Conservation (phyloP, 2,797 vertebrate genomes). For the Poeciliopsis presidionis region DNA sequence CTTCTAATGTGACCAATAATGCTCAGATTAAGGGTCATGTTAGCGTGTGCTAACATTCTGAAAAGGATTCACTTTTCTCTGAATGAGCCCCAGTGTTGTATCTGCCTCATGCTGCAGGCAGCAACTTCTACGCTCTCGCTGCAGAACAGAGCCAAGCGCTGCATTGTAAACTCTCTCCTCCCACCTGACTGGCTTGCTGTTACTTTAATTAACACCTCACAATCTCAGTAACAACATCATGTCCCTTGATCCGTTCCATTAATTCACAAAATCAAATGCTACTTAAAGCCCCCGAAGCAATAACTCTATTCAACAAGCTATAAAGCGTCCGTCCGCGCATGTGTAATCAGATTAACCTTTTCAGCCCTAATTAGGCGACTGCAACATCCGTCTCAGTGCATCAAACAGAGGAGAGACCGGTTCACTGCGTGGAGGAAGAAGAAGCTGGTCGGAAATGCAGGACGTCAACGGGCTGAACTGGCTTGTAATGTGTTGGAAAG, state of each 20-base stretch:
- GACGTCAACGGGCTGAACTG: neutral
- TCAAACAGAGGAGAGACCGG: neutral
- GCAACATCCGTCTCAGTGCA: constrained; percentile 2
- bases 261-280: constrained; percentile 32
- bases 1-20: neutral
- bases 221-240: constrained; percentile 17
- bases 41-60: neutral
- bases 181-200: constrained; percentile 13
- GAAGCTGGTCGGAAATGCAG: neutral
- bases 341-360: constrained; percentile 55
- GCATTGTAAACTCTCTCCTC: neutral
- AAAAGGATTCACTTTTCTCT: neutral
- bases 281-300: constrained; percentile 32
- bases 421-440: neutral
- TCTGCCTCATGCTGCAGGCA: constrained; percentile 12
- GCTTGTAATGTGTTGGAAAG: neutral
- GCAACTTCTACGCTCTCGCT: constrained; percentile 1
- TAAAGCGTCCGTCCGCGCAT: constrained; percentile 16
- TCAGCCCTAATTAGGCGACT: constrained; percentile 22
- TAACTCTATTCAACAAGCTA: constrained; percentile 8
- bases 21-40: neutral
- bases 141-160: constrained; percentile 19
- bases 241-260: constrained; percentile 26
- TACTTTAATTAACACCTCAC: constrained; percentile 33
- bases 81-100: neutral